Evolutionary conservation across 2,113 vertebrate genomes (phyloP).

Genomic region (Phaetusa simplex): DNA sequence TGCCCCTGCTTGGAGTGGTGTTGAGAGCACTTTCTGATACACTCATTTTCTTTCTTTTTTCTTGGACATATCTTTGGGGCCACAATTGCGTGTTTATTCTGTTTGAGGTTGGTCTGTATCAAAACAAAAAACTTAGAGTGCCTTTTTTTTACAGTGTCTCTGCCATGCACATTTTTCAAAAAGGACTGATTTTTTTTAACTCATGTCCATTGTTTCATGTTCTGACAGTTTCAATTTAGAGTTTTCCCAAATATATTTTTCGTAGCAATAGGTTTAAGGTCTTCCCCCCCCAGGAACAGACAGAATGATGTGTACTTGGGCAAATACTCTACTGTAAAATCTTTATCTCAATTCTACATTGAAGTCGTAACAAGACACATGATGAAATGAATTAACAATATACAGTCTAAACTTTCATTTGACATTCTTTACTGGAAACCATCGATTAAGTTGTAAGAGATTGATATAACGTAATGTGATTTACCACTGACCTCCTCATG

Average conservation of each 20-base stretch:
- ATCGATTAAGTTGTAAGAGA: background rate
- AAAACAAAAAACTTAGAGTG: background rate
- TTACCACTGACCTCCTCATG: background rate
- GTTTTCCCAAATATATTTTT: background rate
- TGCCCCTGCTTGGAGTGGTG: background rate
- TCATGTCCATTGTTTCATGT: background rate
- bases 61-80: background rate
- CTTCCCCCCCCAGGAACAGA: accelerated
- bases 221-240: background rate
- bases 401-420: background rate
- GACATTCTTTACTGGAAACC: background rate
- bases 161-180: background rate
- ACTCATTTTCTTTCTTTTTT: background rate
- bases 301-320: background rate
- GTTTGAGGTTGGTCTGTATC: background rate
- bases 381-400: background rate
- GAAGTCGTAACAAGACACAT: background rate
- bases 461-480: background rate
- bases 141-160: background rate
- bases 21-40: background rate
- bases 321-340: background rate
- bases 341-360: background rate
- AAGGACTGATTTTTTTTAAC: background rate
- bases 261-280: background rate
- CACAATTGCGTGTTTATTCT: background rate